Evolutionary conservation across 2,797 vertebrate species (phyloP), one percentile per base, ranked within the genome.

Genomic region (Kryptopterus vitreolus): DNA sequence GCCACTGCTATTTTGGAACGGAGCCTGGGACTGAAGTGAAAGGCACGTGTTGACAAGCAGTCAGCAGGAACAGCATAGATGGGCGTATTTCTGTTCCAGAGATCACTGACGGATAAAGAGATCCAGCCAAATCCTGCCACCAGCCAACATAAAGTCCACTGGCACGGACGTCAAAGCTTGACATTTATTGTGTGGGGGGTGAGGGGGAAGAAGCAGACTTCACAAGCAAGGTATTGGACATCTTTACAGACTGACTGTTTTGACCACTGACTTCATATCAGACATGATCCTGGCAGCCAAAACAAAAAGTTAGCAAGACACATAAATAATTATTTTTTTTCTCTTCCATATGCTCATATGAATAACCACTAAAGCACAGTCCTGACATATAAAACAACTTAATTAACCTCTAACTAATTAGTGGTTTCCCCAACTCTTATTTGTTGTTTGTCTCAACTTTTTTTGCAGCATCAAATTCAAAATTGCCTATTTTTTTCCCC

Each of bases 121-220:
- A 65, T 63, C 18, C 18, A 20, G 31, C 31, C 61, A 63, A 35
- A 33, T 20, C 16, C 59, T 33, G 29, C 59, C 59, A 33, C 29
- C 29, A 62, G 59, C 59, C 59, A 31, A 16, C 31, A 63, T 31
- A 22, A 35, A 20, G 61, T n/a, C 62, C 62, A 65, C 20, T n/a
- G 33, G 20, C 33, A 66, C 5, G 5, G 11, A 66, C 63, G 12
- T n/a, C 22, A 66, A 43, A n/a, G 20, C 22, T 13, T 65, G 63
- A 65, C 61, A 63, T 63, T 63, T 63, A 63, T 63, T 35, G 61
- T 63, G 31, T 63, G 31, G 20, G 29, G 11, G 38, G n/a, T n/a
- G n/a, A n/a, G n/a, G n/a, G n/a, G n/a, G 9, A 26, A 59, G 31
- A 61, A 16, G 5, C 16, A 26, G 26, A 8, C 26, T 18, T 59